phyloP scores from a whole-genome alignment of 2,888 invertebrate genomes.

The Callimorpha dominula region DNA sequence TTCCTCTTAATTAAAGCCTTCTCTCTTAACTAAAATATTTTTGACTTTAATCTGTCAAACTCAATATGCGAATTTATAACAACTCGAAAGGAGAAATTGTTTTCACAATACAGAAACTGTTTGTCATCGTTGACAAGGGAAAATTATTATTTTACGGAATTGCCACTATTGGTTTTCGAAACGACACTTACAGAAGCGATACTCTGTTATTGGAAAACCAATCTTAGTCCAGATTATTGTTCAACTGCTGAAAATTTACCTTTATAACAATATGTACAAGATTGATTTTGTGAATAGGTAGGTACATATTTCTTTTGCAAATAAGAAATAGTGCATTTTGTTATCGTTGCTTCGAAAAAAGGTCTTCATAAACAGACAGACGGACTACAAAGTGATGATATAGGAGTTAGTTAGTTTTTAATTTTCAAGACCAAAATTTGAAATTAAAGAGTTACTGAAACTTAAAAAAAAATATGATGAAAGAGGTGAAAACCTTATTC shows the following conservation, averaged over 20 bases:
- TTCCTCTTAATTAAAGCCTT: too few species aligned
- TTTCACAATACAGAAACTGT: slow-evolving; percentile 26
- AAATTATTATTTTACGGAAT: slow-evolving; percentile 39
- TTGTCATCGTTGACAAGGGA: slow-evolving; percentile 21
- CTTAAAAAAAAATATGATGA: too few species aligned
- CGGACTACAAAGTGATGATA: neutral
- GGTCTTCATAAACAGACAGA: neutral
- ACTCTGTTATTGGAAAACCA: slow-evolving; percentile 22
- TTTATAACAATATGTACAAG: neutral
- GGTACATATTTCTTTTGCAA: neutral
- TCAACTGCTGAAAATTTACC: neutral
- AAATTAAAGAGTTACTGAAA: too few species aligned
- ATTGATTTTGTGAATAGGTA: neutral
- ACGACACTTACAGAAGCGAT: slow-evolving; percentile 25
- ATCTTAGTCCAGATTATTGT: slow-evolving; percentile 1
- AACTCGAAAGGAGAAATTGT: slow-evolving; percentile 17
- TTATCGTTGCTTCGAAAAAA: neutral
- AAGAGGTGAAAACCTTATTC: too few species aligned
- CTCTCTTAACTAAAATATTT: neutral
- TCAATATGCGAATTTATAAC: neutral
- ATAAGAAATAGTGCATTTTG: too few species aligned
- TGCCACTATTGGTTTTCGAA: slow-evolving; percentile 35
- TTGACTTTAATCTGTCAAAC: neutral
- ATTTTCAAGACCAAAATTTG: too few species aligned
- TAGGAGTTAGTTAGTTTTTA: too few species aligned